Evolutionary conservation across 1,140 invertebrate genomes (phyloP), one percentile per base, ranked within the genome.

Genomic region (Psilanteris sp.): DNA sequence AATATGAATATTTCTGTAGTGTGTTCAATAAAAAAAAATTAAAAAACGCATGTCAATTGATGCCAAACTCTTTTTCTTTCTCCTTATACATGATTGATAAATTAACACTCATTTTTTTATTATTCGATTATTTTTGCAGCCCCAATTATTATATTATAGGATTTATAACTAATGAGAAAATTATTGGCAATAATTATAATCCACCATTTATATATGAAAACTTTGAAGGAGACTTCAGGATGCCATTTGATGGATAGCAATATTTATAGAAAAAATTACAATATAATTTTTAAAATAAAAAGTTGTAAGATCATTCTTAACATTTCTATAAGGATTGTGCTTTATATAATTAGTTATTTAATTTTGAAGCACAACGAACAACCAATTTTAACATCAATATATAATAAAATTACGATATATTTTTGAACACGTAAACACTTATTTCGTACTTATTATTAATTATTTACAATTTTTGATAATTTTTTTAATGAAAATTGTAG

Each of bases 141-240:
- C 20, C 20, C 46, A 44, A 24, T 27, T 64, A 50, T 32, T 1
- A 2, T 15, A 61, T 10, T 15, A 61, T 10, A 4, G 24, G 46
- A 64, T 24, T 31, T 50, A 52, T 64, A 62, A 29, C 14, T 50
- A 64, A 32, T 57, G 26, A 57, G 15, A 57, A 57, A 32, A 39
- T 11, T 39, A 41, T 29, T 41, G 50, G 15, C 24, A 39, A 41
- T 41, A 24, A 20, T 20, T 11, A 29, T 18, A 27, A 37, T 27
- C 48, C 9, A 15, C 14, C 18, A 2, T 14, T 22, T 13, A 16
- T 7, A 34, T 4, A 7, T 36, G 46, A 37, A 50, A 54, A 54
- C 22, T 5, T 54, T 37, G n/a, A 37, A 34, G 48, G 22, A 36
- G 13, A 27, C 32, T 44, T 22, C 1, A 2, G 13, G 7, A 31